Percentiles rank a stretch among this genome's conserved stretches.
These are phyloP conservation scores for Arctocebus calabarensis DNA, from an alignment of 2,797 vertebrate genomes.

Conservation along the genomic window DNA sequence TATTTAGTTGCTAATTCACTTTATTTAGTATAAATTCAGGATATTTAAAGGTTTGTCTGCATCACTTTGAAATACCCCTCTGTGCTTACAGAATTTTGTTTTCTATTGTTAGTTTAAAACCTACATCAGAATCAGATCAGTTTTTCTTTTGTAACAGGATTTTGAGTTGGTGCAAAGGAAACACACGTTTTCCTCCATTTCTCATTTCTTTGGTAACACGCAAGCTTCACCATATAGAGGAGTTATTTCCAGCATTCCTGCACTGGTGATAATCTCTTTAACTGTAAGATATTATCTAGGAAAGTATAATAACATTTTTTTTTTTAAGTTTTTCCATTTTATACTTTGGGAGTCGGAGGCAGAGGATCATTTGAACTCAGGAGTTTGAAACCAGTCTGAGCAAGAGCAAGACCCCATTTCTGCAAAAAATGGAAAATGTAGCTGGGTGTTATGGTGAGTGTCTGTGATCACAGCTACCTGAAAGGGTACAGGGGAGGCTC, in stretches of 20 bases:
- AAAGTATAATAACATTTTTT: not conserved
- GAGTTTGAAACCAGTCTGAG: too few species aligned
- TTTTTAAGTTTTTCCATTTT: not conserved
- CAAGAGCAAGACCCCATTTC: too few species aligned
- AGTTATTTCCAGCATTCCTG: not conserved
- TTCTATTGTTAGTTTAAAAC: slow-evolving; percentile 65
- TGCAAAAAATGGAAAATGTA: too few species aligned
- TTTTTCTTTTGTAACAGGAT: slow-evolving; percentile 9
- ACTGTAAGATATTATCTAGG: not conserved
- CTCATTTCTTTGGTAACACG: slow-evolving; percentile 2
- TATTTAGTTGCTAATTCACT: slow-evolving; percentile 76
- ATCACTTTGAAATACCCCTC: slow-evolving; percentile 37
- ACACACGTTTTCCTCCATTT: not conserved
- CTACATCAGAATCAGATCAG: slow-evolving; percentile 62
- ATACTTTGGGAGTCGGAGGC: too few species aligned
- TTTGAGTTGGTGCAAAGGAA: slow-evolving; percentile 38
- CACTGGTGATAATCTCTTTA: not conserved
- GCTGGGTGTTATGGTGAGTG: too few species aligned
- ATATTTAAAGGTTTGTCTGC: slow-evolving; percentile 70
- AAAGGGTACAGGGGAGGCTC: too few species aligned
- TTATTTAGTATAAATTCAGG: slow-evolving; percentile 74
- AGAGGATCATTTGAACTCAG: too few species aligned
- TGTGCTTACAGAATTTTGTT: slow-evolving; percentile 59
- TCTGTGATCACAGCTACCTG: too few species aligned
- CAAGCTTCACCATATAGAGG: not conserved